These are phyloP conservation scores for Atta cephalotes DNA, from an alignment of 1,140 invertebrate genomes.

Conservation along the genomic window DNA sequence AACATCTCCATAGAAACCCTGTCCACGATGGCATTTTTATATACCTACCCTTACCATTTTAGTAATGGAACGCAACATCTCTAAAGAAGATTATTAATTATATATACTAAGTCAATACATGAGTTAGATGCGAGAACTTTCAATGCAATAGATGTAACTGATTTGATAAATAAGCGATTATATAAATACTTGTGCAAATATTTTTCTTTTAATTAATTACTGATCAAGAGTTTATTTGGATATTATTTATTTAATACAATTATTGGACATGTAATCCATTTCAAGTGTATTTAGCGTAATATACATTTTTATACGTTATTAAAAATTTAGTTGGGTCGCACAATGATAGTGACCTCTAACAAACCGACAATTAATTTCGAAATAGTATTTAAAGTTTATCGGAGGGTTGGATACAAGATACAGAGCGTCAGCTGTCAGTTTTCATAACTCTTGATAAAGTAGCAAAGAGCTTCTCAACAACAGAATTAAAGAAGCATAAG, in stretches of 20 bases:
- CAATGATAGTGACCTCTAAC: conserved; percentile 2
- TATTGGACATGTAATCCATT: background rate
- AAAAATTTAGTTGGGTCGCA: background rate
- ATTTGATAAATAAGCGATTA: background rate
- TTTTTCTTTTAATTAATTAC: conserved; percentile 5
- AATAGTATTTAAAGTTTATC: conserved; percentile 36
- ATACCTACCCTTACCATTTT: conserved; percentile 14
- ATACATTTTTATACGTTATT: background rate
- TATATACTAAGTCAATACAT: background rate
- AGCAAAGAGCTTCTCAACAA: conserved; percentile 49
- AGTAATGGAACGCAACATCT: conserved; percentile 14
- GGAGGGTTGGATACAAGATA: conserved; percentile 36
- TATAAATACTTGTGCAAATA: background rate
- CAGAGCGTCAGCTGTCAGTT: conserved; percentile 51
- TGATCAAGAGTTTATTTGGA: background rate
- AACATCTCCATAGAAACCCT: conserved; percentile 67
- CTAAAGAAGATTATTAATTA: conserved; percentile 22
- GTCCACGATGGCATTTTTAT: conserved; percentile 58
- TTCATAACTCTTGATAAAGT: conserved; percentile 60
- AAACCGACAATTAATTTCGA: conserved; percentile 18
- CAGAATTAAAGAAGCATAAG: conserved; percentile 61
- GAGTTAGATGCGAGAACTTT: background rate
- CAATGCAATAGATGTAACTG: background rate
- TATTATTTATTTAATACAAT: conserved; percentile 7
- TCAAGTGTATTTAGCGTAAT: no score